phyloP scores from a whole-genome alignment of 2,113 vertebrate species.

The Sapajus apella region DNA sequence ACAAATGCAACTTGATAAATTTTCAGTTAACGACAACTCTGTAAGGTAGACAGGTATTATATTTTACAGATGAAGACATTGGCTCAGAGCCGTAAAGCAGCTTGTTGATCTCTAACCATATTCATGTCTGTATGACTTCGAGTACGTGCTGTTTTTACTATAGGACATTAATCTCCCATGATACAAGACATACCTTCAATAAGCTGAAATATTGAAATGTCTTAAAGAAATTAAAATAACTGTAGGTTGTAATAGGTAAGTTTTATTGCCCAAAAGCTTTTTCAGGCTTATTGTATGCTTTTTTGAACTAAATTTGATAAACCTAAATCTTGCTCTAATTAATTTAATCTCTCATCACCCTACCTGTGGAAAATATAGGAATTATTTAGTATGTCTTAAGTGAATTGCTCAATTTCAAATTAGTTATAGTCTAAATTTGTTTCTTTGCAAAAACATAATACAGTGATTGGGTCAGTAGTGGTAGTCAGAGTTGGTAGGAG shows the following conservation, averaged over 20 bases:
- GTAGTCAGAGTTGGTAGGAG: neutral
- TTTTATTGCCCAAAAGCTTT: neutral
- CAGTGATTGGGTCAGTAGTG: neutral
- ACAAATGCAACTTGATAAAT: neutral
- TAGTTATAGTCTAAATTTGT: neutral
- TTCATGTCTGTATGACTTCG: neutral
- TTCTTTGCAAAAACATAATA: neutral
- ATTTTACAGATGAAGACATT: neutral
- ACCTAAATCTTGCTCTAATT: neutral
- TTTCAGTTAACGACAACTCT: neutral
- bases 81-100: neutral
- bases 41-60: neutral
- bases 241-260: neutral
- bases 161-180: neutral
- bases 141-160: neutral
- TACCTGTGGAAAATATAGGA: neutral
- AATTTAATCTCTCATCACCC: neutral
- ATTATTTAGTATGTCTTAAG: neutral
- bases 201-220: neutral
- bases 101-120: neutral
- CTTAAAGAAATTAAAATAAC: neutral
- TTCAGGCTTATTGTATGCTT: neutral
- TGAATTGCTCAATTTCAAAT: neutral
- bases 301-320: neutral
- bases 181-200: neutral